Evolutionary conservation across 2,888 invertebrate species (phyloP).

Genomic region (Tachina grossa): DNA sequence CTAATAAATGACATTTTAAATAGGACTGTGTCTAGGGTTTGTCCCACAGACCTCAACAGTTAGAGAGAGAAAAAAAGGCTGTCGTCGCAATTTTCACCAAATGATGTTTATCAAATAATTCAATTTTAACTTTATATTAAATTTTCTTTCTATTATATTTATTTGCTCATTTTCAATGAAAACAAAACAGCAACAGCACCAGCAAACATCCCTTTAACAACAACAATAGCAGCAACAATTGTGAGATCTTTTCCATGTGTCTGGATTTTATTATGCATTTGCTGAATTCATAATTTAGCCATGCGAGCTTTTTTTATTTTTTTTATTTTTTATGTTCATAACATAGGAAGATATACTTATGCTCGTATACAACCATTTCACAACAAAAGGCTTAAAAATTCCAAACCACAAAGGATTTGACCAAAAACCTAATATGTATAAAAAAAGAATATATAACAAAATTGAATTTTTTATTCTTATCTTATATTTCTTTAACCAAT

Average conservation of each 20-base stretch:
- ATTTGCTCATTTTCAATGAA: background rate
- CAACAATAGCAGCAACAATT: background rate
- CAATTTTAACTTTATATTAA: conserved; percentile 76
- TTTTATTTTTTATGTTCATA: conserved; percentile 26
- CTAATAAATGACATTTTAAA: conserved; percentile 52
- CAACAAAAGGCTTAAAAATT: conserved; percentile 64
- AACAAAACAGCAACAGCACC: conserved; percentile 36
- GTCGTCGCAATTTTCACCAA: conserved; percentile 78
- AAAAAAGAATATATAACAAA: conserved; percentile 23
- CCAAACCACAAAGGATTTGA: conserved; percentile 68
- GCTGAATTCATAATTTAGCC: background rate
- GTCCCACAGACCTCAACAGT: conserved; percentile 41
- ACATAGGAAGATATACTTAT: too few relatives aligned
- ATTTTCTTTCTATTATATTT: background rate
- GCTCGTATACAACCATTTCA: conserved; percentile 31
- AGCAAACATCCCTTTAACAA: conserved; percentile 30
- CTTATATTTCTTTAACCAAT: conserved; percentile 27
- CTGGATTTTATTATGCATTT: conserved; percentile 34
- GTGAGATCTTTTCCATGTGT: conserved; percentile 9
- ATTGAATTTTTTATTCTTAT: conserved; percentile 56
- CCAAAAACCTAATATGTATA: conserved; percentile 40
- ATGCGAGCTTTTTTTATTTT: background rate
- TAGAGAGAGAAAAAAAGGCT: conserved; percentile 44
- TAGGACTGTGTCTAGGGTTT: conserved; percentile 1
- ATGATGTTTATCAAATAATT: conserved; percentile 82